phyloP scores from a whole-genome alignment of 1,140 invertebrate species.

The Micrasema longulum region DNA sequence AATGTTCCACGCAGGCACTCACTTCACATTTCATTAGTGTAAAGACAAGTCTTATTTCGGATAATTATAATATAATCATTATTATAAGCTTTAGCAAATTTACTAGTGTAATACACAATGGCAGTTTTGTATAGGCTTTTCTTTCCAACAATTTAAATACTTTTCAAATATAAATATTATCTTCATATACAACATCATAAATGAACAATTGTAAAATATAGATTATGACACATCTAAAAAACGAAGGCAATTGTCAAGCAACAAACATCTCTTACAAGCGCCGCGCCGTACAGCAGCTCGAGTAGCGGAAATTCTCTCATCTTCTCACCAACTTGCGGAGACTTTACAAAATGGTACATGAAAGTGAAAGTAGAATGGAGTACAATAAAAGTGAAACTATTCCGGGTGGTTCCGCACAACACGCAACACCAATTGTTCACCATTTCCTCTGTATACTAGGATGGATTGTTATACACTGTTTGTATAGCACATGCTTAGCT shows the following conservation, averaged over 20 bases:
- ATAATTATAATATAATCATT: slow-evolving; percentile 8
- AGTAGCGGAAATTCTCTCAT: too few relatives aligned
- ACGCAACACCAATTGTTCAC: slow-evolving; percentile 26
- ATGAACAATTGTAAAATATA: slow-evolving; percentile 38
- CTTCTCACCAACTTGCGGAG: not conserved
- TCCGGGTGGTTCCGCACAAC: slow-evolving; percentile 28
- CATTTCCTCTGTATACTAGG: slow-evolving; percentile 21
- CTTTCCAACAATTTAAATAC: slow-evolving; percentile 28
- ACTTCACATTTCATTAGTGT: slow-evolving; percentile 23
- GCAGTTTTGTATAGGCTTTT: slow-evolving; percentile 33
- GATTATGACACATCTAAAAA: slow-evolving; percentile 37
- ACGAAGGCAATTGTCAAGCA: slow-evolving; percentile 34
- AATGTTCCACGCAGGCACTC: slow-evolving; percentile 23
- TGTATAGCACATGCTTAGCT: slow-evolving; percentile 30
- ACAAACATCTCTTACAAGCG: slow-evolving; percentile 25
- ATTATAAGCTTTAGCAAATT: slow-evolving; percentile 27
- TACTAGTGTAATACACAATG: slow-evolving; percentile 32
- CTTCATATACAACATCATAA: slow-evolving; percentile 36
- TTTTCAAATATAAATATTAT: slow-evolving; percentile 38
- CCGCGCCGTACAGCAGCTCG: too few relatives aligned
- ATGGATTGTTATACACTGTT: slow-evolving; percentile 27
- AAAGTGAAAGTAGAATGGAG: slow-evolving; percentile 12
- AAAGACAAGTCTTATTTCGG: slow-evolving; percentile 22
- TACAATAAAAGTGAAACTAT: slow-evolving; percentile 18
- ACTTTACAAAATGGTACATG: slow-evolving; percentile 18